phyloP scores from a whole-genome alignment of 2,113 vertebrate genomes.

The Casuarius casuarius region DNA sequence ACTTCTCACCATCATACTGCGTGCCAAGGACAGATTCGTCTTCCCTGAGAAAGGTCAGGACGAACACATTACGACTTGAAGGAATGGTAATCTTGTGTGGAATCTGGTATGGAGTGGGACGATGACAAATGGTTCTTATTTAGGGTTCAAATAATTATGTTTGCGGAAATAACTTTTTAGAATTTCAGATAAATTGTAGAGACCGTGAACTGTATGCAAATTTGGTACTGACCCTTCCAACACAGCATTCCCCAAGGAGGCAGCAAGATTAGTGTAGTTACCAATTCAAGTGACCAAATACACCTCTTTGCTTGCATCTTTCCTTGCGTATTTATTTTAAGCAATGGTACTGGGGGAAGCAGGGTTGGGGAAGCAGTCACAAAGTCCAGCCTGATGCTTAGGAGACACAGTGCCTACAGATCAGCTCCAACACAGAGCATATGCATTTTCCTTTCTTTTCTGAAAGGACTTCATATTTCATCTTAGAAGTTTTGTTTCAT shows the following conservation, averaged over 20 bases:
- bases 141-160: background rate
- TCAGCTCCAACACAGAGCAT: fast-evolving
- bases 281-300: background rate
- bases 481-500: background rate
- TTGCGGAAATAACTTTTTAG: background rate
- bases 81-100: background rate
- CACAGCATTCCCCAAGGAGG: background rate
- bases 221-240: background rate
- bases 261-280: background rate
- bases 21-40: background rate
- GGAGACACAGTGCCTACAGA: fast-evolving
- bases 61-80: background rate
- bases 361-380: background rate
- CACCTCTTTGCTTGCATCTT: background rate
- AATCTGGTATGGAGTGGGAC: background rate
- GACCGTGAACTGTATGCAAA: background rate
- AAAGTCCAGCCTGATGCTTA: background rate
- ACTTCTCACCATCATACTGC: background rate
- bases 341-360: background rate
- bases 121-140: background rate
- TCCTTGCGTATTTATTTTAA: background rate
- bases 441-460: background rate
- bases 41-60: background rate
- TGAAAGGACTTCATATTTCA: background rate
- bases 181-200: background rate